Base-by-base conservation (phyloP, 2,888 invertebrate species). In the Mechanitis mazaeus region DNA sequence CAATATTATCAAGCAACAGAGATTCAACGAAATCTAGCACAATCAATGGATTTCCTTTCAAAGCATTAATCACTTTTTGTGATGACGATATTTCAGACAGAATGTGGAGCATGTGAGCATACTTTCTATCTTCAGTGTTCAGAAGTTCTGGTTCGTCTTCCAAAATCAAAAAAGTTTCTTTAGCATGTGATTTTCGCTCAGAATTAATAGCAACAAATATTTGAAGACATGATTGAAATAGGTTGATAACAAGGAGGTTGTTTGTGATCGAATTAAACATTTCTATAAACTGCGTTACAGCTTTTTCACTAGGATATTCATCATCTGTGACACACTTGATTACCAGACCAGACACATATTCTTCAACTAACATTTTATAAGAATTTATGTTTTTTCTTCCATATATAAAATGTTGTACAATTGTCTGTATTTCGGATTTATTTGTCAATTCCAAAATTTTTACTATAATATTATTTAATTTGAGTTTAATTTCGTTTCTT, bases 41-140 rank as follows among this genome's bases (percentile, higher is more conserved):
- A 66, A 83, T 77, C 9, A 73, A 67, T 3, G 92, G 91, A 67
- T 88, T 82, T 31, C 77, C 73, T 73, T 84, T 91, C 50, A 92
- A 76, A 58, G 78, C 71, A 57, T 75, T 74, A 50, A 90, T 79
- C 42, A 92, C 77, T 71, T 83, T 82, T 59, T 85, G 80, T 65
- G 84, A 83, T 61, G 84, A 84, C 2, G 91, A 81, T 73, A 93
- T 80, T 70, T 89, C 87, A 61, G 91, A 87, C 33, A 93, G 79
- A 53, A 92, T 68, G 61, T 91, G 90, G 46, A 92, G 85, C 63
- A 91, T 83, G 3, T 80, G 73, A 35, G 88, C 75, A 77, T 91
- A 91, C 57, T 86, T 78, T 67, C 80, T 76, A 78, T 87, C 81
- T 64, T 72, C 65, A 62, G 76, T 71, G 71, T 75, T 72, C 28